Evolutionary conservation across 2,888 invertebrate genomes (phyloP).

Genomic region (Aphodius sticticus): DNA sequence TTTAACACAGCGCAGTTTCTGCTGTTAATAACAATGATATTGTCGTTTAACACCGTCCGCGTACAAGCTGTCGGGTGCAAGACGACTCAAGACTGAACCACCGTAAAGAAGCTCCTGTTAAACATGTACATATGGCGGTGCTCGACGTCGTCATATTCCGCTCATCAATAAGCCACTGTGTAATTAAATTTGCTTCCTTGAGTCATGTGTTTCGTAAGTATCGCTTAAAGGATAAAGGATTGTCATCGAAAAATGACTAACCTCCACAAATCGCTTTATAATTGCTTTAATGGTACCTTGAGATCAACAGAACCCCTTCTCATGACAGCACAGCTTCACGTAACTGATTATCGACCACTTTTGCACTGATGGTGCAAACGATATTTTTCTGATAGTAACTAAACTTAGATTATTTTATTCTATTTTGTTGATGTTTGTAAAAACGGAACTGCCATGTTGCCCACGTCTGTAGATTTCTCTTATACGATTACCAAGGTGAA

Average conservation of each 20-base stretch:
- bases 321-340: background rate
- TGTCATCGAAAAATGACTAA: background rate
- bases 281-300: background rate
- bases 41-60: constrained; percentile 14
- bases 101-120: background rate
- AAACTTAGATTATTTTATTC: too few relatives aligned
- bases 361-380: too few relatives aligned
- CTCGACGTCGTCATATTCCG: constrained; percentile 14
- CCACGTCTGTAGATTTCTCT: background rate
- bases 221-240: background rate
- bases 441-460: background rate
- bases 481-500: background rate
- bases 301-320: background rate
- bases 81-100: background rate
- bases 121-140: constrained; percentile 9
- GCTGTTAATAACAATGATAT: constrained; percentile 21
- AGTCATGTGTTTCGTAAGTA: background rate
- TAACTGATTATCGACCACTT: too few relatives aligned
- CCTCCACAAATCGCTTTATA: background rate
- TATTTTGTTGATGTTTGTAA: too few relatives aligned
- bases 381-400: too few relatives aligned
- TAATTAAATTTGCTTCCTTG: constrained; percentile 22
- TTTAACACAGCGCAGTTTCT: background rate
- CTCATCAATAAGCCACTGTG: constrained; percentile 13
- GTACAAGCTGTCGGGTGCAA: constrained; percentile 22